Evolutionary conservation across 53 echinoderm and acorn worm genomes (phyloP).

Genomic region (Zoroaster sp.): DNA sequence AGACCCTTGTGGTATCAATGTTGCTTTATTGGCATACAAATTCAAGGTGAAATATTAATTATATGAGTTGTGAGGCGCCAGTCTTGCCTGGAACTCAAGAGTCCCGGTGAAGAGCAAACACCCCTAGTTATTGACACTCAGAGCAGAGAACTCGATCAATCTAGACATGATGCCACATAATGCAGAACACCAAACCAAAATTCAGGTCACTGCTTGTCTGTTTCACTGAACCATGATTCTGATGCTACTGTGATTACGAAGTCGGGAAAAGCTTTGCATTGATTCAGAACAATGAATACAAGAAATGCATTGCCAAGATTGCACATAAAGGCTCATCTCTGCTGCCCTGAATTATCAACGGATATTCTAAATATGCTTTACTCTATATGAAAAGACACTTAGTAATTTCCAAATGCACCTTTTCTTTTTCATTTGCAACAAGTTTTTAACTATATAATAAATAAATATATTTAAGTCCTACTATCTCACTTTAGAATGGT

Average conservation of each 20-base stretch:
- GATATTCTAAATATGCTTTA: not conserved
- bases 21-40: too few relatives aligned
- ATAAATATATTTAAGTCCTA: not conserved
- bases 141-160: not conserved
- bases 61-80: not conserved
- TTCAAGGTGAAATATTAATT: not conserved
- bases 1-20: not conserved
- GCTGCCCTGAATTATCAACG: not conserved
- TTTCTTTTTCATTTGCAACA: too few relatives aligned
- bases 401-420: not conserved
- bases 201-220: not conserved
- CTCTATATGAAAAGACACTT: not conserved
- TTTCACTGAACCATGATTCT: not conserved
- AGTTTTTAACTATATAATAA: not conserved
- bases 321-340: not conserved
- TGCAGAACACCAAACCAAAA: not conserved
- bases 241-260: not conserved
- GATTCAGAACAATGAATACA: not conserved
- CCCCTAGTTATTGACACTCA: not conserved
- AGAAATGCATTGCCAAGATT: not conserved
- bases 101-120: not conserved
- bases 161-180: not conserved
- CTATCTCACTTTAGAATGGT: not conserved
- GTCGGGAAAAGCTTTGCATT: not conserved
- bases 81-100: not conserved